phyloP scores from a whole-genome alignment of 2,797 vertebrate genomes.

The Gila robusta region DNA sequence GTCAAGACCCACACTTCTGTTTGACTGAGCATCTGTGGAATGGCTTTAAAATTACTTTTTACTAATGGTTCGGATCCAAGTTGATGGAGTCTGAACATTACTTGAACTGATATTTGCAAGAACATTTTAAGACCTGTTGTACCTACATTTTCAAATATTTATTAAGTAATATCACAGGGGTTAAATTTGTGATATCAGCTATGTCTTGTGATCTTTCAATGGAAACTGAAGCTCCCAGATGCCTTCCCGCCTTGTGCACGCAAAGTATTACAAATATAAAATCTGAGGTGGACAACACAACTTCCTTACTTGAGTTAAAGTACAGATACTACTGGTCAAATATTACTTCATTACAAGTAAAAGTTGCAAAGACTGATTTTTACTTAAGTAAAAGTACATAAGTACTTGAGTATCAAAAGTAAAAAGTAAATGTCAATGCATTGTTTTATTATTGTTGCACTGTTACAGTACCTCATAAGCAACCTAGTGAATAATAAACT shows the following conservation, averaged over 20 bases:
- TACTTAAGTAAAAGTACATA: too few relatives aligned
- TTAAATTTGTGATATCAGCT: neutral
- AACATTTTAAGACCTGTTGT: neutral
- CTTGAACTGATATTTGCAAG: neutral
- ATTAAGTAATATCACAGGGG: neutral
- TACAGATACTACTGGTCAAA: too few relatives aligned
- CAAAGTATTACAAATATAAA: neutral
- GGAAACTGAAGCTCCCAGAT: neutral
- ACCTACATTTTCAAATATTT: neutral
- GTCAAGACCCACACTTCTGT: neutral
- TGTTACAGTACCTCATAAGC: too few relatives aligned
- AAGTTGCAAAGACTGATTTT: too few relatives aligned
- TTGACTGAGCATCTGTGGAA: conserved; percentile 1
- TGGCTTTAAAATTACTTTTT: conserved; percentile 20
- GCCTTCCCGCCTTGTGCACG: neutral
- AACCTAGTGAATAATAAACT: too few relatives aligned
- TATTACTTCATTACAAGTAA: too few relatives aligned
- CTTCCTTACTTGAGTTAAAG: too few relatives aligned
- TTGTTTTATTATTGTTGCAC: too few relatives aligned
- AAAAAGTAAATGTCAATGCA: too few relatives aligned
- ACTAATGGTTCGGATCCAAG: conserved; percentile 14
- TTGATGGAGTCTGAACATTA: conserved; percentile 7
- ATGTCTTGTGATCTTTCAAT: neutral
- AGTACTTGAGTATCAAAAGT: too few relatives aligned
- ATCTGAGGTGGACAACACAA: neutral